These are phyloP conservation scores for Haliaeetus leucogaster DNA, from an alignment of 2,113 vertebrate genomes.

Conservation along the genomic window DNA sequence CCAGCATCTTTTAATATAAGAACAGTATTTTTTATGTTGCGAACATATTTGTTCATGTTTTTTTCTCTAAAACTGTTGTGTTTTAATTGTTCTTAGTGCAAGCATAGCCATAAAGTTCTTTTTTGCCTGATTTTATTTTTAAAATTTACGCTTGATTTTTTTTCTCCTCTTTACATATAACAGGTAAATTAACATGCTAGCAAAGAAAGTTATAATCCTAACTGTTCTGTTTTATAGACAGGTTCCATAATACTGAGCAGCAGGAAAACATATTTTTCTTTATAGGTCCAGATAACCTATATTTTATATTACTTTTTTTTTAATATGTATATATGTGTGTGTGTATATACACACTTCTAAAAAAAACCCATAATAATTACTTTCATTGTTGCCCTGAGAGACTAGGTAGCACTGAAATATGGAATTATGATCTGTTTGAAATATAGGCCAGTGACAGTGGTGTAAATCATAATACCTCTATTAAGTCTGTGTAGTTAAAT, in stretches of 20 bases:
- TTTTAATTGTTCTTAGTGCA: not conserved
- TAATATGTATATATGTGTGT: rapidly evolving
- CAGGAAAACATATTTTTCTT: not conserved
- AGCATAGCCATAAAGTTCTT: not conserved
- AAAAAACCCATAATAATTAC: too few species aligned
- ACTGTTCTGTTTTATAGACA: not conserved
- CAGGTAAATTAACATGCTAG: not conserved
- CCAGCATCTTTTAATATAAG: not conserved
- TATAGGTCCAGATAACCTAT: not conserved
- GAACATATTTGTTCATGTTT: not conserved
- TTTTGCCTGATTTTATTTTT: not conserved
- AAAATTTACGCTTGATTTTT: not conserved
- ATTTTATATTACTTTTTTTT: not conserved
- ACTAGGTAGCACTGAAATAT: not conserved
- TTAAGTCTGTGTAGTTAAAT: not conserved
- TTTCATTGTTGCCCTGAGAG: not conserved
- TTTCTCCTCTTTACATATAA: not conserved
- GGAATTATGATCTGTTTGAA: not conserved
- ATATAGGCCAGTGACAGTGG: not conserved
- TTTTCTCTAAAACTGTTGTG: not conserved
- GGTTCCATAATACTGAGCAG: not conserved
- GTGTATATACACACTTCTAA: too few species aligned
- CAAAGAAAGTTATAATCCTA: not conserved
- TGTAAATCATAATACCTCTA: not conserved
- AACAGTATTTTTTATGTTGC: not conserved